Percentiles rank a stretch among this genome's conserved stretches.
These are phyloP conservation scores for Andrena marginata DNA, from an alignment of 2,888 invertebrate species.

Conservation along the genomic window DNA sequence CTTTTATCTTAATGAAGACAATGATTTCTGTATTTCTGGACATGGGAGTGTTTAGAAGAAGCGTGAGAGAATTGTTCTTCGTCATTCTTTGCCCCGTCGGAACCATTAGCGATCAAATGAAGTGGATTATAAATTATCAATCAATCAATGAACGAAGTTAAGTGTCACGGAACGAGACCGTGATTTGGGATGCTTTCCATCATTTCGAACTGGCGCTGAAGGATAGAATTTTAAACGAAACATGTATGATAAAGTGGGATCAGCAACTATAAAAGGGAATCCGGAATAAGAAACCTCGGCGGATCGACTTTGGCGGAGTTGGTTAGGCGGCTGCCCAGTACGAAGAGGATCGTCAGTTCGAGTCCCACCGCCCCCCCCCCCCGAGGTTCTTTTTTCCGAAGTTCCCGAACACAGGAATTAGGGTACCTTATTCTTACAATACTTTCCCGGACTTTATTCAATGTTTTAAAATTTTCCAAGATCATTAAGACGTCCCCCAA, in stretches of 20 bases:
- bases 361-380: too few relatives aligned
- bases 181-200: not conserved
- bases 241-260: too few relatives aligned
- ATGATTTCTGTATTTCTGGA: not conserved
- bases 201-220: not conserved
- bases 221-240: too few relatives aligned
- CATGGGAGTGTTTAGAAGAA: not conserved
- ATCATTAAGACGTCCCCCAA: not conserved
- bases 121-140: constrained; percentile 37
- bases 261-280: too few relatives aligned
- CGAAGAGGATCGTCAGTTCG: too few relatives aligned
- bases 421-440: too few relatives aligned
- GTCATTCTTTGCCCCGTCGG: not conserved
- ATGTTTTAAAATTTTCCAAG: not conserved
- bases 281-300: too few relatives aligned
- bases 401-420: too few relatives aligned
- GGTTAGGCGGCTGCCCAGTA: too few relatives aligned
- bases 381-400: too few relatives aligned
- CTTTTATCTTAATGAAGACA: not conserved
- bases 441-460: too few relatives aligned
- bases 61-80: constrained; percentile 25
- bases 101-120: constrained; percentile 3
- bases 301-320: too few relatives aligned
- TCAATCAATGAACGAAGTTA: constrained; percentile 22
- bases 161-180: constrained; percentile 22